Evolutionary conservation across 2,113 vertebrate genomes (phyloP).

Genomic region (Myotis brandtii): DNA sequence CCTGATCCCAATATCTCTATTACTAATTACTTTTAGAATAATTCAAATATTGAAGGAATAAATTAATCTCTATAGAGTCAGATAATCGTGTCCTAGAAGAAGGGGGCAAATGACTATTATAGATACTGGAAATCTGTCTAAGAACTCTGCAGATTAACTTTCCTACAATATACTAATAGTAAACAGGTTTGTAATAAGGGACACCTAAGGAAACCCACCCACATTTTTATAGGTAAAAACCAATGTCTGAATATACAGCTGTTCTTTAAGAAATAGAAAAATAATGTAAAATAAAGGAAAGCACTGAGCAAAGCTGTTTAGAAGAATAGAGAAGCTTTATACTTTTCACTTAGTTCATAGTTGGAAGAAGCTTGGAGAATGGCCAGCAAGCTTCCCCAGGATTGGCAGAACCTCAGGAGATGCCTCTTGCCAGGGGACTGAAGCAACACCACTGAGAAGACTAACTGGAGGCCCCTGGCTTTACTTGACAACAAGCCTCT

Average conservation of each 20-base stretch:
- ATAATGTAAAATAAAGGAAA: background rate
- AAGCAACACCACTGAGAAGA: background rate
- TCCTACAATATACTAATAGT: background rate
- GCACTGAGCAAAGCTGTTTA: background rate
- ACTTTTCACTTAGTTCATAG: background rate
- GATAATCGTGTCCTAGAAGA: background rate
- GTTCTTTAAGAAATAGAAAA: slow-evolving; percentile 17
- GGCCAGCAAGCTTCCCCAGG: background rate
- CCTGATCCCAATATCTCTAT: background rate
- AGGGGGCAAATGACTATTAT: background rate
- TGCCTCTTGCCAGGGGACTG: background rate
- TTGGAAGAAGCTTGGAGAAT: background rate
- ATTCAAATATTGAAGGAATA: slow-evolving; percentile 35
- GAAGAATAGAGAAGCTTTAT: background rate
- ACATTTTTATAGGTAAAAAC: background rate
- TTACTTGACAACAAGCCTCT: background rate
- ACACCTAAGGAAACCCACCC: background rate
- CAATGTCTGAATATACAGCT: background rate
- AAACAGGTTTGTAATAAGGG: background rate
- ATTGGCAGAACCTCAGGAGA: background rate
- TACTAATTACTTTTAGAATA: slow-evolving; percentile 41
- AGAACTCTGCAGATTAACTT: background rate
- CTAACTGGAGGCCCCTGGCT: background rate
- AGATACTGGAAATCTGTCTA: background rate
- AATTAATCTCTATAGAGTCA: slow-evolving; percentile 19